Evolutionary conservation across 1,140 invertebrate species (phyloP).

Genomic region (Papilio aristodemus): DNA sequence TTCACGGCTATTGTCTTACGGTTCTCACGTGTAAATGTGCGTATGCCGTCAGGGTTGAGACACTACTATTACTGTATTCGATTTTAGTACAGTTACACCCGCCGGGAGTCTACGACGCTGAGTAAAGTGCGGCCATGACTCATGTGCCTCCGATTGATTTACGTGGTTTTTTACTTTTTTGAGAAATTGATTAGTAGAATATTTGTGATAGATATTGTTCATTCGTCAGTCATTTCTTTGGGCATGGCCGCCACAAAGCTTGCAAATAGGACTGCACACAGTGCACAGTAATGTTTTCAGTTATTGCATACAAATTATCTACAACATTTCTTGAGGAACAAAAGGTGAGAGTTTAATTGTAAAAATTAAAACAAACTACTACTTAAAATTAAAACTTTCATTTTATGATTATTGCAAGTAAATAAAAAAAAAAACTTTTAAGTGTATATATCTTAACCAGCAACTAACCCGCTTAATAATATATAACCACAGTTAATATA

Average conservation of each 20-base stretch:
- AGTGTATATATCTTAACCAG: no score
- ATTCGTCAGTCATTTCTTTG: conserved; percentile 31
- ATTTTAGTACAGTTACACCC: conserved; percentile 38
- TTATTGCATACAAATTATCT: conserved; percentile 69
- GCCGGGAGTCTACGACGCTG: conserved; percentile 19
- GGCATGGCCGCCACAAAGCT: conserved; percentile 9
- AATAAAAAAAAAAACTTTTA: no score
- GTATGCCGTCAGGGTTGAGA: conserved; percentile 42
- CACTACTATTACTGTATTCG: conserved; percentile 11
- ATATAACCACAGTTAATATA: no score
- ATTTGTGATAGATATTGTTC: conserved; percentile 5
- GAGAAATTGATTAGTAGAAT: background rate
- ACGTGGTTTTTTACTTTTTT: conserved; percentile 34
- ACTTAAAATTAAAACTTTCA: background rate
- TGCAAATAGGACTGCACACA: conserved; percentile 11
- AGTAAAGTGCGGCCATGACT: conserved; percentile 39
- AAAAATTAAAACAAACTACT: conserved; percentile 15
- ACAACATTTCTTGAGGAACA: conserved; percentile 69
- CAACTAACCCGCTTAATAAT: no score
- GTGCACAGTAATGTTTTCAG: conserved; percentile 67
- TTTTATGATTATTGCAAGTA: no score
- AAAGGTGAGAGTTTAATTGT: conserved; percentile 50
- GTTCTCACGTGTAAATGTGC: conserved; percentile 66
- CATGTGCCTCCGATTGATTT: conserved; percentile 48
- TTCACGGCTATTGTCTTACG: conserved; percentile 70